phyloP scores from a whole-genome alignment of 2,113 vertebrate genomes.

The Elachura formosa region DNA sequence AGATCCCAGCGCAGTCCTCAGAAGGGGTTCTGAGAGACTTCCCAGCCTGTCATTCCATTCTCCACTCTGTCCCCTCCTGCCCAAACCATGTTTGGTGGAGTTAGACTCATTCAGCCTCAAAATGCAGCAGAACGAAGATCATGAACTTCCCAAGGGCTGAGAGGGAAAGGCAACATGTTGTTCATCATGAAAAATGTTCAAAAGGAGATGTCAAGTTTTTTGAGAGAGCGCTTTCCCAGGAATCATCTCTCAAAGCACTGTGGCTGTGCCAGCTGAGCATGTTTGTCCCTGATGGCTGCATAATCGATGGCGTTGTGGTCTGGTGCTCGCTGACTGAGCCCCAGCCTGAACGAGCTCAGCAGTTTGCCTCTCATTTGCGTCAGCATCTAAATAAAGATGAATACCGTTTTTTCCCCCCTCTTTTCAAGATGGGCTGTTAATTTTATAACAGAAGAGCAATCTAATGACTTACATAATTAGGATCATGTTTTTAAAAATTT shows the following conservation, averaged over 20 bases:
- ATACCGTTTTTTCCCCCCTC: neutral
- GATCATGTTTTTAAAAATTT: neutral
- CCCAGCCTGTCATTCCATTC: neutral
- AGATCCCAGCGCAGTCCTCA: neutral
- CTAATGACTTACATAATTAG: constrained; percentile 14
- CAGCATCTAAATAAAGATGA: constrained; percentile 19
- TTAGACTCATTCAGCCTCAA: neutral
- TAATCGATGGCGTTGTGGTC: neutral
- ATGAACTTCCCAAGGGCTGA: neutral
- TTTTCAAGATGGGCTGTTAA: constrained; percentile 25
- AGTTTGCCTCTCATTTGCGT: constrained; percentile 24
- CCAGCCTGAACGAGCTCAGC: neutral
- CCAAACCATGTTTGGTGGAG: neutral
- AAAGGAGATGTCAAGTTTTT: neutral
- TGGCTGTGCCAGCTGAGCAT: neutral
- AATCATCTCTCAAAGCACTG: neutral
- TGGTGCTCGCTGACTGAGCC: neutral
- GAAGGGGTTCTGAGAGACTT: neutral
- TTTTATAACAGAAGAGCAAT: constrained; percentile 7
- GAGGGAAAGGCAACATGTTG: neutral
- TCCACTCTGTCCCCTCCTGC: too few relatives aligned
- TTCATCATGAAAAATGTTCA: neutral
- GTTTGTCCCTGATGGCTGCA: neutral
- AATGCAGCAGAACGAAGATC: accelerated
- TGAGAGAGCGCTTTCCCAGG: neutral